Conservation (phyloP, 2,797 vertebrate species). For the Sebastes hopkinsi region DNA sequence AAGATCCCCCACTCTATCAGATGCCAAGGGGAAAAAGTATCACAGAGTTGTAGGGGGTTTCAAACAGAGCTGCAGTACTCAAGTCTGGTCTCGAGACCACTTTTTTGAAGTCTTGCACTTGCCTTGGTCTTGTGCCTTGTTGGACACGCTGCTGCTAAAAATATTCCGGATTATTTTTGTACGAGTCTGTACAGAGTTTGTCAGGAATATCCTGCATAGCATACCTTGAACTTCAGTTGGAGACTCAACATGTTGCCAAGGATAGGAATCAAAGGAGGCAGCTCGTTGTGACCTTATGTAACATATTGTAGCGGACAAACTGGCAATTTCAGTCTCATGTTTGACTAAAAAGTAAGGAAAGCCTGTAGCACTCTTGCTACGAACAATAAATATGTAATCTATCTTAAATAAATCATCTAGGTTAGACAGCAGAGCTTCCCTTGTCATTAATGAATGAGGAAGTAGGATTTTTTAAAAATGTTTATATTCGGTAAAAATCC, state of each 20-base stretch:
- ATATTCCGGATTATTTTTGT: no score
- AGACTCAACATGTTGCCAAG: not conserved
- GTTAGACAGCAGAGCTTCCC: not conserved
- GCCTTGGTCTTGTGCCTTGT: not conserved
- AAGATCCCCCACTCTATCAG: not conserved
- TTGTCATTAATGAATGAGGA: not conserved
- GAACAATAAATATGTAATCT: not conserved
- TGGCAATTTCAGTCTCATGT: no score
- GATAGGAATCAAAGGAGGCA: not conserved
- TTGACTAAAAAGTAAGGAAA: not conserved
- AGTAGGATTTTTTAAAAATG: not conserved
- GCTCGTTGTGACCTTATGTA: not conserved
- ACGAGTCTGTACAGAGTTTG: no score
- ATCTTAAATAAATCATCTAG: not conserved
- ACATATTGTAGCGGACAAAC: no score
- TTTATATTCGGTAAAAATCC: not conserved
- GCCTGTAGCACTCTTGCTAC: not conserved
- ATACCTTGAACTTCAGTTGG: not conserved
- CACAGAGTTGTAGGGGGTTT: not conserved
- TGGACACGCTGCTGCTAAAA: not conserved
- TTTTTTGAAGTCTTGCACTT: no score
- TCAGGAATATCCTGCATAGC: no score
- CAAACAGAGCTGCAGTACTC: not conserved
- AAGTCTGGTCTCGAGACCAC: accelerated
- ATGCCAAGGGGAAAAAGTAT: no score